phyloP scores from a whole-genome alignment of 2,797 vertebrate genomes.

The Aselliscus stoliczkanus region DNA sequence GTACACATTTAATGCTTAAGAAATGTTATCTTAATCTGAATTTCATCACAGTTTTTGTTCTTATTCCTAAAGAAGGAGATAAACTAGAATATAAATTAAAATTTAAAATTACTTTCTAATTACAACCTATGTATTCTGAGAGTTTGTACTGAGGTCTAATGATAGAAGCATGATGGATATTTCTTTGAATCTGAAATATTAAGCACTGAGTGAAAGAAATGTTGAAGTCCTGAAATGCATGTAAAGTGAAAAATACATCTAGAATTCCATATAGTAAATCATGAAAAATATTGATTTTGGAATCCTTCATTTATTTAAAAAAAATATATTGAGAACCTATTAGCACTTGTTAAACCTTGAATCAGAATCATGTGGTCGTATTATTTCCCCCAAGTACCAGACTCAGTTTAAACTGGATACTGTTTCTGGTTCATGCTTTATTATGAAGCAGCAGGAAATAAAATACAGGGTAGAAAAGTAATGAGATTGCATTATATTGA shows the following conservation, averaged over 20 bases:
- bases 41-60: conserved; percentile 33
- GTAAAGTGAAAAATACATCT: conserved; percentile 18
- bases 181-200: conserved; percentile 38
- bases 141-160: conserved; percentile 6
- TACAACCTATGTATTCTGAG: conserved; percentile 3
- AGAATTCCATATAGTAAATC: not conserved
- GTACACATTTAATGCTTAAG: not conserved
- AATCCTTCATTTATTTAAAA: conserved; percentile 12
- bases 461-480: not conserved
- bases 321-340: not conserved
- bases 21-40: conserved; percentile 25
- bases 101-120: conserved; percentile 40
- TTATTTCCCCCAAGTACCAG: not conserved
- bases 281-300: conserved; percentile 42
- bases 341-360: conserved; percentile 4
- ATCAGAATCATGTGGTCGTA: not conserved
- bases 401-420: not conserved
- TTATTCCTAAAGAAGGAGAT: conserved; percentile 41
- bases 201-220: not conserved
- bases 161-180: not conserved
- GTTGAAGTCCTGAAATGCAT: not conserved
- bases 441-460: not conserved
- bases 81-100: conserved; percentile 41
- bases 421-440: not conserved
- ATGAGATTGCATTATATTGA: not conserved